Evolutionary conservation across 2,888 invertebrate genomes (phyloP).

Genomic region (Melinaea menophilus): DNA sequence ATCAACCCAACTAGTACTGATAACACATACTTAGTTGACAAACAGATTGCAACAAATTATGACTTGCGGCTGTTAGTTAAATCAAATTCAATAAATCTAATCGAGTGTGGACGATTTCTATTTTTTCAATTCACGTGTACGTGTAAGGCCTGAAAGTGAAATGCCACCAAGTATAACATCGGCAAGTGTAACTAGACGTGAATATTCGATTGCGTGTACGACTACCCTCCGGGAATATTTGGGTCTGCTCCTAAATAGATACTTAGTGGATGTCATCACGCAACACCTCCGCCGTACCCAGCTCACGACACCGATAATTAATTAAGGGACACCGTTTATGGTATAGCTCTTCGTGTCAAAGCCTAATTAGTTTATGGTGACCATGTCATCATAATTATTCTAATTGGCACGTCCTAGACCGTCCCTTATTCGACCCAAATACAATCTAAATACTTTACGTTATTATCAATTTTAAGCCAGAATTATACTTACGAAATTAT

Average conservation of each 20-base stretch:
- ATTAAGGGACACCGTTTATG: slow-evolving; percentile 36
- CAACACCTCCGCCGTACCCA: slow-evolving; percentile 25
- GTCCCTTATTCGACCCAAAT: not conserved
- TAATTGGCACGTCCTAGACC: slow-evolving; percentile 10
- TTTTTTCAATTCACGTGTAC: not conserved
- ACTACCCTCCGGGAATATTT: slow-evolving; percentile 35
- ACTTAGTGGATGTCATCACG: slow-evolving; percentile 35
- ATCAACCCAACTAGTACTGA: slow-evolving; percentile 13
- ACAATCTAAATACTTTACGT: too few relatives aligned
- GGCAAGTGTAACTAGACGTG: slow-evolving; percentile 19
- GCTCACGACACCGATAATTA: slow-evolving; percentile 34
- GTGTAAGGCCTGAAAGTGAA: slow-evolving; percentile 2
- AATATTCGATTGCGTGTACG: slow-evolving; percentile 36
- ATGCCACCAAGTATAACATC: not conserved
- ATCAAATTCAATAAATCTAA: too few relatives aligned
- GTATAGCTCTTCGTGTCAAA: slow-evolving; percentile 27
- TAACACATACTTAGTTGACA: not conserved
- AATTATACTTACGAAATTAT: too few relatives aligned
- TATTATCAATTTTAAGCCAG: too few relatives aligned
- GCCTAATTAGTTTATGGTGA: slow-evolving; percentile 16
- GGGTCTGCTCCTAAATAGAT: slow-evolving; percentile 33
- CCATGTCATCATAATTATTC: slow-evolving; percentile 17
- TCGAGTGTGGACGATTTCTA: not conserved
- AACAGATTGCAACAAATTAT: too few relatives aligned
- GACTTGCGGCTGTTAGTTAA: too few relatives aligned